A percentile compares a stretch with the other conserved stretches of the same genome.
Evolutionary conservation across 2,797 vertebrate species (phyloP).

Genomic region (Microcaecilia unicolor): DNA sequence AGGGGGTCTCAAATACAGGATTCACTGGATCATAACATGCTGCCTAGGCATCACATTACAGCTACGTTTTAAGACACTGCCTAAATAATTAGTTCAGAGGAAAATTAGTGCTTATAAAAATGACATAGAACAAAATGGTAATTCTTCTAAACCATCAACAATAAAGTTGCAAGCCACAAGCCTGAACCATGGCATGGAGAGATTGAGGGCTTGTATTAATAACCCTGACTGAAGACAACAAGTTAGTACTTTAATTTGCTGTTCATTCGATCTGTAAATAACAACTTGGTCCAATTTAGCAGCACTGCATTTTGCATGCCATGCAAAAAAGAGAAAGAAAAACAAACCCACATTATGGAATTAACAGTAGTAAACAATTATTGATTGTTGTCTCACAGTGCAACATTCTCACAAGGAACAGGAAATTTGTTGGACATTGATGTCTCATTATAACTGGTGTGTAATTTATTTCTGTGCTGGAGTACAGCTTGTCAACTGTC

Average conservation of each 20-base stretch:
- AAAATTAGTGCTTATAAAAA: too few species aligned
- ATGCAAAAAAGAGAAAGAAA: conserved; percentile 8
- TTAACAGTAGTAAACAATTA: conserved; percentile 52
- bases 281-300: conserved; percentile 12
- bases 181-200: too few species aligned
- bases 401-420: conserved; percentile 30
- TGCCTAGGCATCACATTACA: too few species aligned
- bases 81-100: too few species aligned
- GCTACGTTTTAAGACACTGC: too few species aligned
- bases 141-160: too few species aligned
- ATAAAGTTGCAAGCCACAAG: too few species aligned
- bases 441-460: conserved; percentile 52
- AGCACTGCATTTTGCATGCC: conserved; percentile 13
- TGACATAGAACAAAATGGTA: too few species aligned
- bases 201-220: too few species aligned
- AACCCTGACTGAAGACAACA: too few species aligned
- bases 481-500: conserved; percentile 52
- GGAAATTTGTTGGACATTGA: conserved; percentile 44
- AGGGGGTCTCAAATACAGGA: too few species aligned
- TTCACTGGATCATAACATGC: too few species aligned
- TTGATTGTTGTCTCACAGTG: conserved; percentile 23
- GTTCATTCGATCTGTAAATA: conserved; percentile 12
- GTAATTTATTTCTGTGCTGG: conserved; percentile 64
- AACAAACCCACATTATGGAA: conserved; percentile 27
- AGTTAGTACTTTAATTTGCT: conserved; percentile 14